Percentiles rank a stretch among this genome's conserved stretches.
Conservation (phyloP, 2,113 vertebrate genomes). For the Odontophorus gujanensis region DNA sequence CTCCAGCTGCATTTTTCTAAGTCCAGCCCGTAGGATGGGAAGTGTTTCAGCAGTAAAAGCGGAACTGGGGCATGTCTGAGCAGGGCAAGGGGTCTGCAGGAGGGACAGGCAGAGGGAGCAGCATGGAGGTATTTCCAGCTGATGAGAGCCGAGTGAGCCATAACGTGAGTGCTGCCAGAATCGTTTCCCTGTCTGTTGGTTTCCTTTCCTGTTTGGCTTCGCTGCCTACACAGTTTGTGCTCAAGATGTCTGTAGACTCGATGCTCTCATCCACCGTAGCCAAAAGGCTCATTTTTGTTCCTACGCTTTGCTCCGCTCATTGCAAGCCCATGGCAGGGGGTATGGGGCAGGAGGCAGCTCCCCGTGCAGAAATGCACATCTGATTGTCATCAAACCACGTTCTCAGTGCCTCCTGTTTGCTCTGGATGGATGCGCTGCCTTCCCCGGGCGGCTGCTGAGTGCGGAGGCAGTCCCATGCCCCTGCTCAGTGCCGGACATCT, state of each 20-base stretch:
- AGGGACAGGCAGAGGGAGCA: slow-evolving; percentile 15
- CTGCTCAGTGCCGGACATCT: background rate
- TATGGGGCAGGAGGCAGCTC: background rate
- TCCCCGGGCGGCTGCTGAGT: background rate
- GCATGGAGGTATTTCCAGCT: background rate
- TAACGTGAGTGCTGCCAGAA: background rate
- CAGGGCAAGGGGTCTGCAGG: slow-evolving; percentile 55
- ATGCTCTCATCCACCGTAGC: background rate
- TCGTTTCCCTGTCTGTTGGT: background rate
- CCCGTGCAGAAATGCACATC: background rate
- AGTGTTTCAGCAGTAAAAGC: background rate
- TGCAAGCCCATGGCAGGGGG: accelerated
- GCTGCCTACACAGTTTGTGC: slow-evolving; percentile 37
- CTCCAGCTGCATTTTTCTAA: background rate
- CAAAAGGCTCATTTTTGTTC: background rate
- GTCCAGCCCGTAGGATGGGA: background rate
- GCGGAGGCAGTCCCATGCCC: background rate
- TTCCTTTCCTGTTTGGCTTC: slow-evolving; percentile 53
- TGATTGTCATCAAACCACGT: accelerated
- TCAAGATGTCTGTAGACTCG: background rate
- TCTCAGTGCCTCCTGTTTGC: background rate
- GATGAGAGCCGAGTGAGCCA: background rate
- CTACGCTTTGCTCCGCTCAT: background rate
- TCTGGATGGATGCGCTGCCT: background rate
- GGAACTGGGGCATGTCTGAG: slow-evolving; percentile 31